A percentile compares a stretch with the other conserved stretches of the same genome.
Evolutionary conservation across 2,888 invertebrate species (phyloP).

Genomic region (Stenurella melanura): DNA sequence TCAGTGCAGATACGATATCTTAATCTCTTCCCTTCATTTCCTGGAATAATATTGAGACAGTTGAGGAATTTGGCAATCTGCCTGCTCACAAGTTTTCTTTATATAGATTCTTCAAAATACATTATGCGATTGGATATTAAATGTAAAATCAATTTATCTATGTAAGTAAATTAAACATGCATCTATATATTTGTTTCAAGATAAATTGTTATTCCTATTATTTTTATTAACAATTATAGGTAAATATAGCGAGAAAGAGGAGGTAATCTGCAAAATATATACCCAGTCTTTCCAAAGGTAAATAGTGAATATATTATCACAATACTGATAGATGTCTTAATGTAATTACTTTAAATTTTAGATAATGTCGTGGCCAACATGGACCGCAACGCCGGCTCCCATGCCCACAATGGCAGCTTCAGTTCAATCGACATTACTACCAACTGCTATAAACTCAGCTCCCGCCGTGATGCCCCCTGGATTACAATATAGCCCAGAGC

Average conservation of each 20-base stretch:
- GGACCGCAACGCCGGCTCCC: conserved; percentile 62
- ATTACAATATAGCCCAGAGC: conserved; percentile 78
- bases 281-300: conserved; percentile 37
- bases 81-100: too few relatives aligned
- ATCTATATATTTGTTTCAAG: not conserved
- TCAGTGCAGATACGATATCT: too few relatives aligned
- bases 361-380: conserved; percentile 70
- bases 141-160: conserved; percentile 1
- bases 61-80: too few relatives aligned
- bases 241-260: conserved; percentile 34
- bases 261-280: conserved; percentile 19
- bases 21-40: too few relatives aligned
- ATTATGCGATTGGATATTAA: not conserved
- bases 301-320: conserved; percentile 13
- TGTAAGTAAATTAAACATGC: not conserved
- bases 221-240: conserved; percentile 46
- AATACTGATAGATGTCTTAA: not conserved
- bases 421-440: conserved; percentile 52
- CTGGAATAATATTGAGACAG: too few relatives aligned
- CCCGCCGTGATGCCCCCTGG: conserved; percentile 60
- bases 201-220: conserved; percentile 26
- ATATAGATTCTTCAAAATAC: not conserved
- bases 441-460: conserved; percentile 55
- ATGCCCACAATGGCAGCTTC: conserved; percentile 57
- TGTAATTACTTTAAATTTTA: conserved; percentile 43